Conservation (phyloP, 2,113 vertebrate genomes). For the Cryptotis parvus region DNA sequence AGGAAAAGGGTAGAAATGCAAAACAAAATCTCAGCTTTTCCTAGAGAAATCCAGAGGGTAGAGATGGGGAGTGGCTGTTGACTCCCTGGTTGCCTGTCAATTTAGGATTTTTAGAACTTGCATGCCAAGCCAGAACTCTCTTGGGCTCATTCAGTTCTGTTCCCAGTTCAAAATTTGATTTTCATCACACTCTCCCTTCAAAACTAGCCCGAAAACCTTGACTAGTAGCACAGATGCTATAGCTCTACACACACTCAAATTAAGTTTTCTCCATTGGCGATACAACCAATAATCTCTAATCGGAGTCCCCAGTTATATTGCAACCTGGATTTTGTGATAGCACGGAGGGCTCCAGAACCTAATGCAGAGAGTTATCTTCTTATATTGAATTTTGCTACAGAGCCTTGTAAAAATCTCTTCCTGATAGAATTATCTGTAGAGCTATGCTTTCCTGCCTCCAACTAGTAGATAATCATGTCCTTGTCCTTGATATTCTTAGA, state of each 20-base stretch:
- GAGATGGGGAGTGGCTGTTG: background rate
- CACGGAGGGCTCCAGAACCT: fast-evolving
- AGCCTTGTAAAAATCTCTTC: background rate
- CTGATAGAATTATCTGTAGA: background rate
- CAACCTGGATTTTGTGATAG: background rate
- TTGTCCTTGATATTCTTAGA: background rate
- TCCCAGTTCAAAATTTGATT: background rate
- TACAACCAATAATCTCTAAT: background rate
- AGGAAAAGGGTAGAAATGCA: background rate
- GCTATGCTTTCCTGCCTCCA: background rate
- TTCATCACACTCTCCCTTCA: background rate
- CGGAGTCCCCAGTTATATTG: background rate
- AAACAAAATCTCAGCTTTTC: background rate
- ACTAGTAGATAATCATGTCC: background rate
- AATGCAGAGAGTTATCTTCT: fast-evolving
- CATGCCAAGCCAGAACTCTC: fast-evolving
- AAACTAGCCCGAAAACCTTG: background rate
- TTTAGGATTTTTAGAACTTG: background rate
- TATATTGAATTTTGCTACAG: background rate
- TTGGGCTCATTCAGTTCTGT: background rate
- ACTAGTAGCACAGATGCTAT: background rate
- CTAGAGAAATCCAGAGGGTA: background rate
- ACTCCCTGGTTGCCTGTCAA: background rate
- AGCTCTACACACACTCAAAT: background rate
- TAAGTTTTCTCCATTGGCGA: background rate